Percentiles rank a stretch among this genome's conserved stretches.
Evolutionary conservation across 2,113 vertebrate species (phyloP).

Genomic region (Crotalus helleri): DNA sequence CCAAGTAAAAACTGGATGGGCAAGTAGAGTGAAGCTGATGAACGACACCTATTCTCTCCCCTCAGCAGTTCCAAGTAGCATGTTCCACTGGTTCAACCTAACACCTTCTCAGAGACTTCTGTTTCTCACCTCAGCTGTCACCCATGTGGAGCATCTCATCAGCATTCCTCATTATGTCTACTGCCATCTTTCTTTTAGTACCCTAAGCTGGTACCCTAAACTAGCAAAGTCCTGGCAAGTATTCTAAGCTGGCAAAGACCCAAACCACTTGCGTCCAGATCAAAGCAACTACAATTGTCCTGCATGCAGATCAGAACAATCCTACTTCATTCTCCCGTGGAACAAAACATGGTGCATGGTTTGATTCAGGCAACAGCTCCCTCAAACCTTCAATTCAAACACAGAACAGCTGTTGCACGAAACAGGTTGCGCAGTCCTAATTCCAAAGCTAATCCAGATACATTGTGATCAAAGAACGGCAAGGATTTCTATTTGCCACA

Average conservation of each 20-base stretch:
- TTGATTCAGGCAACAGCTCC: background rate
- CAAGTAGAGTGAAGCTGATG: background rate
- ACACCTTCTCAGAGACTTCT: background rate
- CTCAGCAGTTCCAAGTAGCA: background rate
- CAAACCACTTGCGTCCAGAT: background rate
- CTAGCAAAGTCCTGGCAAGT: too few species aligned
- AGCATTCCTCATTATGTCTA: background rate
- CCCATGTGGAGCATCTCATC: background rate
- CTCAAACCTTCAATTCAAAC: background rate
- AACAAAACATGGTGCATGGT: background rate
- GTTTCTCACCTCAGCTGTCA: background rate
- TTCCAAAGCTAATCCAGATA: background rate
- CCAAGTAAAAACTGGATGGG: background rate
- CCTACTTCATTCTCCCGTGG: background rate
- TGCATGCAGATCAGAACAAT: background rate
- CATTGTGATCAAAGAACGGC: fast-evolving
- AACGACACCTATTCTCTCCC: background rate
- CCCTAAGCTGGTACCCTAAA: too few species aligned
- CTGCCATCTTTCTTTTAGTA: background rate
- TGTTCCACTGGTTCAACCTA: background rate
- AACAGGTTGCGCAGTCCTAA: background rate
- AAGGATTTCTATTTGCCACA: background rate
- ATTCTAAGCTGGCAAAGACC: too few species aligned
- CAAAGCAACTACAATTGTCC: background rate
- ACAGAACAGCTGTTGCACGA: background rate